Evolutionary conservation across 2,113 vertebrate genomes (phyloP).

Genomic region (Neoarius graeffei): DNA sequence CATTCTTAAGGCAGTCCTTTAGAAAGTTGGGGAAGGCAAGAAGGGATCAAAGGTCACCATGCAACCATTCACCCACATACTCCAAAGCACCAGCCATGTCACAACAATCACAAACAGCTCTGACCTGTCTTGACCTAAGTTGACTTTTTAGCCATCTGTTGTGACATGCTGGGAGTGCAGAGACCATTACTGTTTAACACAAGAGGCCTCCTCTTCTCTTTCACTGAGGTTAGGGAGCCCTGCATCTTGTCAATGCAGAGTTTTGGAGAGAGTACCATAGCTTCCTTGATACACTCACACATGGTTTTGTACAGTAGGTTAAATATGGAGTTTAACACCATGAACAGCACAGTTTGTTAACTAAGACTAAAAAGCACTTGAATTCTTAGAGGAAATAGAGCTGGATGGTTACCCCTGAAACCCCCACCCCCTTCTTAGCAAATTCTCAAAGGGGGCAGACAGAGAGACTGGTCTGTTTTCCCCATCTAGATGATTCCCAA

Average conservation of each 20-base stretch:
- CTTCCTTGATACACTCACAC: neutral
- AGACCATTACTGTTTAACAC: constrained; percentile 32
- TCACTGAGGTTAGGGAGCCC: neutral
- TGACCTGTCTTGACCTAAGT: constrained; percentile 62
- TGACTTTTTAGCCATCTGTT: constrained; percentile 70
- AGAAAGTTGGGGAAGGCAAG: neutral
- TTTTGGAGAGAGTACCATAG: constrained; percentile 11
- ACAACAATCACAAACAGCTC: constrained; percentile 70
- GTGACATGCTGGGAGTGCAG: constrained; percentile 40
- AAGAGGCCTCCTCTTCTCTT: constrained; percentile 9
- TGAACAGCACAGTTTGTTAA: constrained; percentile 32
- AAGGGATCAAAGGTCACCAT: constrained; percentile 54
- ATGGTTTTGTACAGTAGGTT: constrained; percentile 7
- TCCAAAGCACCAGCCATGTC: constrained; percentile 61
- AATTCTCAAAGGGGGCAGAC: constrained; percentile 34
- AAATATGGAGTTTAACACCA: constrained; percentile 46
- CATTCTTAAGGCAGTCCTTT: neutral
- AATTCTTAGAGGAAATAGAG: constrained; percentile 42
- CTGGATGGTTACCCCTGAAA: constrained; percentile 25
- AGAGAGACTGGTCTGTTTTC: constrained; percentile 43
- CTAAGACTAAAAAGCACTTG: constrained; percentile 48
- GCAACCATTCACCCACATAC: constrained; percentile 67
- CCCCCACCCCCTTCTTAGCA: constrained; percentile 15
- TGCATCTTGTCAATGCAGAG: constrained; percentile 9
- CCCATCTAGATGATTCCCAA: constrained; percentile 49